Base-by-base conservation (phyloP, 2,113 vertebrate species). In the Gila orcuttii region DNA sequence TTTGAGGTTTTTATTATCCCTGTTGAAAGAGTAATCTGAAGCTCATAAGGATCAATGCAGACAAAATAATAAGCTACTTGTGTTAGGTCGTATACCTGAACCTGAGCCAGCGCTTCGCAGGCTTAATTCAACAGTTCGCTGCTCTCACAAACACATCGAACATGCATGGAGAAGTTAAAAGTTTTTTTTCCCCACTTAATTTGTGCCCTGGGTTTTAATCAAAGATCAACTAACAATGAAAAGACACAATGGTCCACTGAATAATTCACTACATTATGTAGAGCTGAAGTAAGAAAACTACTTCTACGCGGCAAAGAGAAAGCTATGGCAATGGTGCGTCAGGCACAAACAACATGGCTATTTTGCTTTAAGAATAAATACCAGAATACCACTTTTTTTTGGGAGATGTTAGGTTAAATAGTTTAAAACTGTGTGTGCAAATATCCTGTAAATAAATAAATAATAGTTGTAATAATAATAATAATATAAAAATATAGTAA, bases 1-100 rank as follows among this genome's bases (percentile, higher is more conserved):
- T 64, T 62, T 64, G 33, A 62, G 60, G 60, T 81, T 66, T 81
- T 66, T 50, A 66, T 81, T 15, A 45, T 64, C 21, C 33, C 36
- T 25, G 33, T 62, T 81, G 15, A 81, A 66, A 47, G 39, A 28
- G 60, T 81, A 10, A 81, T 81, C n/a, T 81, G 60, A 81, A 66
- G n/a, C 79, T 66, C 33, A 25, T 33, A n/a, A 23, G 52, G 52
- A 79, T 59, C 31, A 80, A 60, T 28, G 23, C 62, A 52, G 28
- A 13, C 62, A 82, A 45, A 36, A n/a, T 55, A 69, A 69, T 82
- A 47, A 69, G 80, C 19, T 82, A 8, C 62, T 33, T 69, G 79
- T 33, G 62, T 80, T 11, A 25, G 76, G 59, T 3, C 12, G 12
- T 12, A n/a, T 78, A 59, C 52, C 57, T 62, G 57, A 79, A 60